Evolutionary conservation across 2,113 vertebrate species (phyloP).

Genomic region (Sakesphorus luctuosus): DNA sequence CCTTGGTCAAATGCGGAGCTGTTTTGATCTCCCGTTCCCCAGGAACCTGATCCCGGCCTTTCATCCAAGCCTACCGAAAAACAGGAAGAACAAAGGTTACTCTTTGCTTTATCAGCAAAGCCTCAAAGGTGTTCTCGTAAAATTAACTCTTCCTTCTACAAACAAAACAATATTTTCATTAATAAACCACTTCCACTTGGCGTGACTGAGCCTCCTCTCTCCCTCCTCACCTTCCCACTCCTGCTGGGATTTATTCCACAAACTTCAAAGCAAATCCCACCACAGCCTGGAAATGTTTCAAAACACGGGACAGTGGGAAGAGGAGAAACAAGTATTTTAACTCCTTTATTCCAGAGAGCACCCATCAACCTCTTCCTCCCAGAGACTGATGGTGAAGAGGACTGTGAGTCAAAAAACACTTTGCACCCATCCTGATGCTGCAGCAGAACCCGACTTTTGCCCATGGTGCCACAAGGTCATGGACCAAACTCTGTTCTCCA

Average conservation of each 20-base stretch:
- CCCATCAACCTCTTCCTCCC: background rate
- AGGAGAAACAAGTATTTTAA: background rate
- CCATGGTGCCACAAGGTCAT: background rate
- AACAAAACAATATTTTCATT: slow-evolving; percentile 69
- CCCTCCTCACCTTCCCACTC: slow-evolving; percentile 48
- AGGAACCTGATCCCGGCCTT: slow-evolving; percentile 88
- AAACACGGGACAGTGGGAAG: slow-evolving; percentile 21
- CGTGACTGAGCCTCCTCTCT: background rate
- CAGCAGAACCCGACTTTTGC: background rate
- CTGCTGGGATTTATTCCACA: background rate
- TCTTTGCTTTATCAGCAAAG: slow-evolving; percentile 66
- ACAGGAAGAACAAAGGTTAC: slow-evolving; percentile 64
- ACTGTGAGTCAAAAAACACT: background rate
- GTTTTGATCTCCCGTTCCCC: slow-evolving; percentile 91
- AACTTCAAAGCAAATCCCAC: slow-evolving; percentile 36
- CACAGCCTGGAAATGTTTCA: background rate
- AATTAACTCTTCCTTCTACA: slow-evolving; percentile 72
- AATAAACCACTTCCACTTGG: slow-evolving; percentile 49
- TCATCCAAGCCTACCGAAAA: slow-evolving; percentile 85
- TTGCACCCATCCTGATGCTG: background rate
- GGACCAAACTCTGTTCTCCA: background rate
- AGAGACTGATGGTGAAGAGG: rapidly evolving
- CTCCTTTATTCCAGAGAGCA: background rate
- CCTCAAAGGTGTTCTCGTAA: slow-evolving; percentile 64
- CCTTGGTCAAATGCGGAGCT: slow-evolving; percentile 92